phyloP scores from a whole-genome alignment of 2,797 vertebrate genomes.

The Fratercula arctica region DNA sequence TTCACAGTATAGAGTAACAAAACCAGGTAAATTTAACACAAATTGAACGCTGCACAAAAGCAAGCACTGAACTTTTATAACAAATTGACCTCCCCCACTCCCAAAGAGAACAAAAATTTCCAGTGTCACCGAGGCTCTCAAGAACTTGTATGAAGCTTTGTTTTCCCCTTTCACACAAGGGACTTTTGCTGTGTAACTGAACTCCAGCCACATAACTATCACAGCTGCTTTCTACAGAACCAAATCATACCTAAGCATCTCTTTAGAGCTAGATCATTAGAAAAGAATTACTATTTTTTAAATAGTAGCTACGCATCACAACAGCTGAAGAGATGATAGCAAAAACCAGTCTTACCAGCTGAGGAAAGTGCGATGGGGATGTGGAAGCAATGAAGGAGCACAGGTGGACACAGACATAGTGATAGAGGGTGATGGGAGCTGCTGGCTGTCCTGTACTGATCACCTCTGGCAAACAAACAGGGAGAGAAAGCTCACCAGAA shows the following conservation, averaged over 20 bases:
- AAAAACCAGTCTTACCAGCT: constrained; percentile 81
- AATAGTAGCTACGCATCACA: neutral
- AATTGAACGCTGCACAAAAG: neutral
- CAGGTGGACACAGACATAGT: constrained; percentile 87
- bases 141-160: neutral
- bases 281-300: neutral
- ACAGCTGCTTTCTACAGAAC: neutral
- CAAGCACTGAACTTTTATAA: neutral
- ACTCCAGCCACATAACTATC: neutral
- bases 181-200: neutral
- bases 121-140: neutral
- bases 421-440: constrained; percentile 84
- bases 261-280: neutral
- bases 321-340: neutral
- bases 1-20: neutral
- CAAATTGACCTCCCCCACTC: too few relatives aligned
- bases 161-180: neutral
- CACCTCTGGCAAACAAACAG: constrained; percentile 82
- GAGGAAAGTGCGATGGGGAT: constrained; percentile 78
- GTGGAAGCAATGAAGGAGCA: constrained; percentile 86
- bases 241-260: neutral
- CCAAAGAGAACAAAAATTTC: neutral
- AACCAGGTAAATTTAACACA: neutral
- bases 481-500: constrained; percentile 82
- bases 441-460: constrained; percentile 81